phyloP scores from a whole-genome alignment of 37 sponge, comb jelly and placozoan genomes.

The Axinella damicornis region DNA sequence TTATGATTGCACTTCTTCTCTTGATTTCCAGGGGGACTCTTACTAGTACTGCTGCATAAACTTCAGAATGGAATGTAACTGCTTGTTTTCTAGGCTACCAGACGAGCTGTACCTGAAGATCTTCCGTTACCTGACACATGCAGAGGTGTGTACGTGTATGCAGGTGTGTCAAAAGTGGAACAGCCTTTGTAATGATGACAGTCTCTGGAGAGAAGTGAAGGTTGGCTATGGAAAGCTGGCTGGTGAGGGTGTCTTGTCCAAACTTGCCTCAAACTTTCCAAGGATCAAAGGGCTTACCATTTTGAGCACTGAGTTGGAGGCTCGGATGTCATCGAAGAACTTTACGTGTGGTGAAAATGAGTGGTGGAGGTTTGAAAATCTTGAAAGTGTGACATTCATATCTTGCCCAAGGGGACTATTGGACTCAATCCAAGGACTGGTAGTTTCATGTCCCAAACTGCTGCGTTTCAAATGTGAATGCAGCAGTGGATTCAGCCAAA shows the following conservation, averaged over 20 bases:
- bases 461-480: conserved; percentile 13
- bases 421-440: neutral
- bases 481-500: neutral
- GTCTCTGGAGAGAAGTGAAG: conserved; percentile 42
- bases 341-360: neutral
- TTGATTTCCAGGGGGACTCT: too few species aligned
- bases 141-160: conserved; percentile 16
- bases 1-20: too few species aligned
- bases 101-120: conserved; percentile 55
- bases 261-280: neutral
- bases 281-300: neutral
- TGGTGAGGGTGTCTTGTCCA: neutral
- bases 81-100: conserved; percentile 10
- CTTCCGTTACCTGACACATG: conserved; percentile 23
- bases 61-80: too few species aligned
- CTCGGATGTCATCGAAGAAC: neutral
- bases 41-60: too few species aligned
- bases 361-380: conserved; percentile 4
- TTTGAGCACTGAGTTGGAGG: neutral
- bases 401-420: conserved; percentile 7
- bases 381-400: neutral
- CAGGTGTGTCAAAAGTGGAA: conserved; percentile 58
- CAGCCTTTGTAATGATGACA: conserved; percentile 36
- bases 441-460: conserved; percentile 2
- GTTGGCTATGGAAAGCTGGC: neutral